Percentiles rank a stretch among this genome's conserved stretches.
phyloP scores from a whole-genome alignment of 2,797 vertebrate species.

The Phaenicophaeus curvirostris region DNA sequence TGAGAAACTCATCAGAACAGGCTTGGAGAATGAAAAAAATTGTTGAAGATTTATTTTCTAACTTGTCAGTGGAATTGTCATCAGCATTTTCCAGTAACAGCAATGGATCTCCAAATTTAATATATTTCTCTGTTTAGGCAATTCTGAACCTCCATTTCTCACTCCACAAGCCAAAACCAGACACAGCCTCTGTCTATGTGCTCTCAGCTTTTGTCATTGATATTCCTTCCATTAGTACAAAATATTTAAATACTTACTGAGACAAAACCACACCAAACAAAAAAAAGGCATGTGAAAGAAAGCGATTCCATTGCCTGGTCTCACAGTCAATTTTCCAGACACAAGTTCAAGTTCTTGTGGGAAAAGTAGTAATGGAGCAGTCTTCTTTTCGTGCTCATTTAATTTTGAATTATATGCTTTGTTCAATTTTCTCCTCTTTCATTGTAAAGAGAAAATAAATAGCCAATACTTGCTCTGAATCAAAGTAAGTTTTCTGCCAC shows the following conservation, averaged over 20 bases:
- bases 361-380: not conserved
- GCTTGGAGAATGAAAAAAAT: not conserved
- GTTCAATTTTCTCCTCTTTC: not conserved
- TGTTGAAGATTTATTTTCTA: not conserved
- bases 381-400: not conserved
- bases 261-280: not conserved
- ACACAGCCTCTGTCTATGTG: not conserved
- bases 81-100: not conserved
- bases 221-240: not conserved
- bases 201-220: not conserved
- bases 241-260: not conserved
- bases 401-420: not conserved
- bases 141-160: not conserved
- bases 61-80: not conserved
- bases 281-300: not conserved
- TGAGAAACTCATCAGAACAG: not conserved
- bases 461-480: not conserved
- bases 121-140: not conserved
- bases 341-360: not conserved
- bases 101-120: not conserved
- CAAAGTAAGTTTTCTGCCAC: not conserved
- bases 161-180: not conserved
- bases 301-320: rapidly evolving
- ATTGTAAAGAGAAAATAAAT: not conserved
- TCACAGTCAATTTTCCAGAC: not conserved